Conservation (phyloP, 2,888 invertebrate species). For the Diploptera punctata region DNA sequence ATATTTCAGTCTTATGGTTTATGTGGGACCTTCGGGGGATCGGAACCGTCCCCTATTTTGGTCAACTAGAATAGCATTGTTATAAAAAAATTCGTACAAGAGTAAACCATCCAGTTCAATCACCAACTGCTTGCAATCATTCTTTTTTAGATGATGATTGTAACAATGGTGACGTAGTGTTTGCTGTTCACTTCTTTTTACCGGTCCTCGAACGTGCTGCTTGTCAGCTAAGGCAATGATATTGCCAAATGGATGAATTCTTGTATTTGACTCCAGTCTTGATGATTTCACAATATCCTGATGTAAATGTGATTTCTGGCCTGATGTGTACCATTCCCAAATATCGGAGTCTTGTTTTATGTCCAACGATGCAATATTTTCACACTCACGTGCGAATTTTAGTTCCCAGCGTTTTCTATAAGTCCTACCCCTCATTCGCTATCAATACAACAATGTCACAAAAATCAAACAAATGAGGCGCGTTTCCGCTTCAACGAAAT, state of each 20-base stretch:
- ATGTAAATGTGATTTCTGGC: background rate
- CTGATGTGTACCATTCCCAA: slow-evolving; percentile 11
- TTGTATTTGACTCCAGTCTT: slow-evolving; percentile 4
- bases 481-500: slow-evolving; percentile 7
- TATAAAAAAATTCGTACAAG: background rate
- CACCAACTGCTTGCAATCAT: background rate
- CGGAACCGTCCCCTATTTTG: background rate
- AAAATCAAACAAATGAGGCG: background rate
- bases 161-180: slow-evolving; percentile 14
- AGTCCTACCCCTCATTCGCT: slow-evolving; percentile 14
- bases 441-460: background rate
- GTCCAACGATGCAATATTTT: background rate
- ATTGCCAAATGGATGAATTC: slow-evolving; percentile 17
- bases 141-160: slow-evolving; percentile 2
- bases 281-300: background rate
- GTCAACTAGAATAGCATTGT: background rate
- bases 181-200: slow-evolving; percentile 51
- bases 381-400: background rate
- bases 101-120: slow-evolving; percentile 1
- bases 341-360: background rate
- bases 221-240: slow-evolving; percentile 55
- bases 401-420: background rate
- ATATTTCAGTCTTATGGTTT: background rate
- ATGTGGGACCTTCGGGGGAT: slow-evolving; percentile 3
- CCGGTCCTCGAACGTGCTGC: slow-evolving; percentile 49